Conservation (phyloP, 2,797 vertebrate species). For the Notolepis coatsorum region DNA sequence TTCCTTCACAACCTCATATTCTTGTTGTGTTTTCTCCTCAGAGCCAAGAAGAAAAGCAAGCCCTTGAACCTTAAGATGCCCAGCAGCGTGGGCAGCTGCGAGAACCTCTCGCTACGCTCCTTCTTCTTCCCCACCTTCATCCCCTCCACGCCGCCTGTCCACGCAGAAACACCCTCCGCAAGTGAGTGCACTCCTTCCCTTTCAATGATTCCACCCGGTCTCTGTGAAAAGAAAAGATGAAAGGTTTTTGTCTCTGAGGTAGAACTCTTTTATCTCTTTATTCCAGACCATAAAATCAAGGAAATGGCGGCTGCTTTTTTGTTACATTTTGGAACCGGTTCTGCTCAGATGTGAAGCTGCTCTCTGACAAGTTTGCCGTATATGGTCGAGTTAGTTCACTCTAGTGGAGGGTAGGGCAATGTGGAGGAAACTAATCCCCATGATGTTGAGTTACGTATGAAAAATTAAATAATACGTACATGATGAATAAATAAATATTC, state of each 20-base stretch:
- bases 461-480: too few relatives aligned
- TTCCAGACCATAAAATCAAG: too few relatives aligned
- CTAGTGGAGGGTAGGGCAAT: too few relatives aligned
- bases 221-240: conserved; percentile 11
- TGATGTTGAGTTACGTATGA: too few relatives aligned
- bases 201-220: conserved; percentile 29
- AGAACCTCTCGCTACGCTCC: conserved; percentile 96
- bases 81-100: conserved; percentile 97
- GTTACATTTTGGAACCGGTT: too few relatives aligned
- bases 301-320: too few relatives aligned
- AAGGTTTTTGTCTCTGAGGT: conserved; percentile 11
- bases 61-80: conserved; percentile 98
- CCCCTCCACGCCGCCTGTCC: conserved; percentile 95
- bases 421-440: too few relatives aligned
- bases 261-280: conserved; percentile 22
- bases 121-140: conserved; percentile 96
- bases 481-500: too few relatives aligned
- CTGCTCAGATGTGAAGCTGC: conserved; percentile 1
- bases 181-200: conserved; percentile 84
- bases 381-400: too few relatives aligned
- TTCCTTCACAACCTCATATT: neutral
- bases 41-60: conserved; percentile 97
- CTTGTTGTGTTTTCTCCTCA: conserved; percentile 59
- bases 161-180: conserved; percentile 91
- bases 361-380: neutral